phyloP scores from a whole-genome alignment of 2,797 vertebrate species.

The Potorous gilbertii region DNA sequence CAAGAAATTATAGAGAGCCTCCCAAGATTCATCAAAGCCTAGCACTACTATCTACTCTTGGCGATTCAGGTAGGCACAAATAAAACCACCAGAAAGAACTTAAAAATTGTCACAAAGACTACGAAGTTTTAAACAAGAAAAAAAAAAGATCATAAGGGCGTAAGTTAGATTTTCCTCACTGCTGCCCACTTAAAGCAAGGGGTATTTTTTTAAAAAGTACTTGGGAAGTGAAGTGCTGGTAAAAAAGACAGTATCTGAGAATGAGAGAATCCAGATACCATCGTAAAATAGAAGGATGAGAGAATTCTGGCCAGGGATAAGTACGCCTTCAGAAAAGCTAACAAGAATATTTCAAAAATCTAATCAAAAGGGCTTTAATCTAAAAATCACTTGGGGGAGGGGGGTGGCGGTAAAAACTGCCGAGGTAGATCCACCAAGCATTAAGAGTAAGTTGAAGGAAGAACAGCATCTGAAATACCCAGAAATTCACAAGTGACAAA shows the following conservation, averaged over 20 bases:
- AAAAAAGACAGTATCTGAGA: background rate
- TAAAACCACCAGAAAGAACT: background rate
- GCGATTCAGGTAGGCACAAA: background rate
- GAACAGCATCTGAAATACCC: background rate
- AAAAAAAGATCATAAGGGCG: background rate
- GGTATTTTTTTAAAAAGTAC: background rate
- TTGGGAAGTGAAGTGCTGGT: background rate
- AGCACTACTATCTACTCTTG: background rate
- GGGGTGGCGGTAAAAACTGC: background rate
- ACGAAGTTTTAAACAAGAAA: background rate
- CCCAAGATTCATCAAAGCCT: background rate
- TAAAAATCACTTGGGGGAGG: background rate
- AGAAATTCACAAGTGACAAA: background rate
- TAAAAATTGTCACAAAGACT: background rate
- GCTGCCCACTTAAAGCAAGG: background rate
- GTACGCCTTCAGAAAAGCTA: background rate
- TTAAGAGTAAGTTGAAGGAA: background rate
- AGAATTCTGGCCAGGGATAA: background rate
- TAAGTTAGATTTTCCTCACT: background rate
- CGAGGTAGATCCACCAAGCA: background rate
- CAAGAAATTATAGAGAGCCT: background rate
- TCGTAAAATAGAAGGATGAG: background rate
- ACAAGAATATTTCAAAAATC: background rate
- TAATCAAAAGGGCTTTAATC: background rate
- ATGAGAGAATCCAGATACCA: background rate